Percentiles rank a stretch among this genome's conserved stretches.
These are phyloP conservation scores for Ophraella communa DNA, from an alignment of 2,888 invertebrate genomes.

Conservation along the genomic window DNA sequence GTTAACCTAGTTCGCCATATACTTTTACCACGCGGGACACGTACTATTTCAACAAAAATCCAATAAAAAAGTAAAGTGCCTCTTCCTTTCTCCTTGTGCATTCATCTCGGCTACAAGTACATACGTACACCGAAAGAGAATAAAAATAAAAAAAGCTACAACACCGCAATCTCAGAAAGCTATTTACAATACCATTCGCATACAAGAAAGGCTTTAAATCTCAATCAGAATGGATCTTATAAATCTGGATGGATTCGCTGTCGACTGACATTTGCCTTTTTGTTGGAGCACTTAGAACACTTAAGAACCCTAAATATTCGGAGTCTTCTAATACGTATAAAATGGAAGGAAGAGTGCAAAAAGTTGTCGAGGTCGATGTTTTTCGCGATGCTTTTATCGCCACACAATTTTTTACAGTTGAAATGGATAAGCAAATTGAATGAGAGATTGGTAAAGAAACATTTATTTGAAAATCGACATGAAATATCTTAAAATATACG, in stretches of 20 bases:
- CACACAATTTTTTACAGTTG: too few relatives aligned
- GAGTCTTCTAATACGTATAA: conserved; percentile 12
- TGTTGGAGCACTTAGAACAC: conserved; percentile 19
- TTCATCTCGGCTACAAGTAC: conserved; percentile 24
- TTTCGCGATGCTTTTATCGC: background rate
- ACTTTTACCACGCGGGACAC: background rate
- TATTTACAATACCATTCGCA: conserved; percentile 21
- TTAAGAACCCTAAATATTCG: conserved; percentile 18
- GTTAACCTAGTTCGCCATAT: background rate
- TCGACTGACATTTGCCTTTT: conserved; percentile 16
- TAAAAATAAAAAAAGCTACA: conserved; percentile 16
- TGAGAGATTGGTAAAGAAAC: too few relatives aligned
- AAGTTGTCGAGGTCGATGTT: conserved; percentile 8
- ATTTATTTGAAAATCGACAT: too few relatives aligned
- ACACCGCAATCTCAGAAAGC: conserved; percentile 17
- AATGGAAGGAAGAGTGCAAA: conserved; percentile 14
- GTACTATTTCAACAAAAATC: conserved; percentile 11
- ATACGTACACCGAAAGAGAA: conserved; percentile 11
- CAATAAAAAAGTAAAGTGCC: conserved; percentile 14
- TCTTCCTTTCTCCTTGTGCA: conserved; percentile 11
- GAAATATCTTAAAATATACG: too few relatives aligned
- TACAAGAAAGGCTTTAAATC: conserved; percentile 25
- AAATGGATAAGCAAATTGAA: too few relatives aligned
- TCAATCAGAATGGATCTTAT: conserved; percentile 19
- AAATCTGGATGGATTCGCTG: conserved; percentile 22